Evolutionary conservation across 2,113 vertebrate species (phyloP), one percentile per base, ranked within the genome.

Genomic region (Nansenia antarctica): DNA sequence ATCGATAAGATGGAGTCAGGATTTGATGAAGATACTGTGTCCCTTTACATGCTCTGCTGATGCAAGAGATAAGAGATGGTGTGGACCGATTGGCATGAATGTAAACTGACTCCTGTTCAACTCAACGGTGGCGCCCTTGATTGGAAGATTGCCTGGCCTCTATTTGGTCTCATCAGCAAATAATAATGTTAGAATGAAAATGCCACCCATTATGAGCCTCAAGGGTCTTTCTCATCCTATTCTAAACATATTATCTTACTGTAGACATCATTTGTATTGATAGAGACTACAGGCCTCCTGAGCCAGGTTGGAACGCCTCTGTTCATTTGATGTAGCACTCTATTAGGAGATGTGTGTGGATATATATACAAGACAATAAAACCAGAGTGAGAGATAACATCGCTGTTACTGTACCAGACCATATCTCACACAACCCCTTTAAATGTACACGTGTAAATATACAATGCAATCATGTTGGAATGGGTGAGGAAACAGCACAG

Each of bases 301-400:
- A 47, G 15, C 3, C 14, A 9, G 39, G 18, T 68, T 63, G n/a
- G 68, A n/a, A n/a, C n/a, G 65, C 65, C 62, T 47, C 64, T 22
- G 57, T 20, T 27, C 4, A 15, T 26, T 53, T 75, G 78, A 81
- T 82, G 73, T 70, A 84, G 61, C 61, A 53, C 67, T 71, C 69
- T 65, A 71, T 79, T 76, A 47, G 45, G 54, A 67, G 73, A 75
- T 53, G 69, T 55, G 68, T 77, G 74, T n/a, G 70, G 47, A 37
- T n/a, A 22, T 54, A 63, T 34, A 39, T 54, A 72, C 30, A 27
- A 20, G 52, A 73, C 30, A 31, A 35, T 76, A 61, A 73, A 77
- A 74, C 61, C 65, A 76, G 58, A 78, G 53, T 53, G 47, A 67
- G 29, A 34, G 45, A 75, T 70, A 68, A 74, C 47, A 18, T 22